Evolutionary conservation across 2,888 invertebrate species (phyloP).

Genomic region (Leucophenga montana): DNA sequence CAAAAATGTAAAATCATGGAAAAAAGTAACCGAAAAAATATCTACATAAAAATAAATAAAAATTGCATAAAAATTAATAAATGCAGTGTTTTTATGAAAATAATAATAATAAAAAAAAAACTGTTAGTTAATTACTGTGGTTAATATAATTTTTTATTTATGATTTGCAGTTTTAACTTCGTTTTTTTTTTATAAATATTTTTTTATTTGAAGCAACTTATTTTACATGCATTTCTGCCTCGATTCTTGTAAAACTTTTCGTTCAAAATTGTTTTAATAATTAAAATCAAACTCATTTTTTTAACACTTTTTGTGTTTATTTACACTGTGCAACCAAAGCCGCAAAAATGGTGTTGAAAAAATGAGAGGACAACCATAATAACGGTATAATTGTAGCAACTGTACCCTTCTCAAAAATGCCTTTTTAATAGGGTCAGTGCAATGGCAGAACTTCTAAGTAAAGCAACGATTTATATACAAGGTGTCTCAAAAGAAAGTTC

Average conservation of each 20-base stretch:
- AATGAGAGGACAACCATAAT: not conserved
- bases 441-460: no score
- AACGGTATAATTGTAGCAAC: no score
- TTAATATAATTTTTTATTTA: not conserved
- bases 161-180: no score
- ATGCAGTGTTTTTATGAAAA: not conserved
- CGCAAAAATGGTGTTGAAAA: not conserved
- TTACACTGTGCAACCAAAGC: not conserved
- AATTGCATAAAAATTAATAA: not conserved
- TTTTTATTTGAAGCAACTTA: not conserved
- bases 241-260: not conserved
- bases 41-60: not conserved
- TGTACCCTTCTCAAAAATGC: no score
- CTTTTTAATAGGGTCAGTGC: no score
- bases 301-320: not conserved
- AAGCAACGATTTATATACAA: no score
- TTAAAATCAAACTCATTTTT: constrained; percentile 14
- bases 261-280: not conserved
- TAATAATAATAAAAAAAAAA: not conserved
- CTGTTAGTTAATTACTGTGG: not conserved
- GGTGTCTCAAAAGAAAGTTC: no score
- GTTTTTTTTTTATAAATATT: not conserved
- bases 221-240: not conserved
- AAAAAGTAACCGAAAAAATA: no score
- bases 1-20: no score